Evolutionary conservation across 2,797 vertebrate species (phyloP).

Genomic region (Sciurus carolinensis): DNA sequence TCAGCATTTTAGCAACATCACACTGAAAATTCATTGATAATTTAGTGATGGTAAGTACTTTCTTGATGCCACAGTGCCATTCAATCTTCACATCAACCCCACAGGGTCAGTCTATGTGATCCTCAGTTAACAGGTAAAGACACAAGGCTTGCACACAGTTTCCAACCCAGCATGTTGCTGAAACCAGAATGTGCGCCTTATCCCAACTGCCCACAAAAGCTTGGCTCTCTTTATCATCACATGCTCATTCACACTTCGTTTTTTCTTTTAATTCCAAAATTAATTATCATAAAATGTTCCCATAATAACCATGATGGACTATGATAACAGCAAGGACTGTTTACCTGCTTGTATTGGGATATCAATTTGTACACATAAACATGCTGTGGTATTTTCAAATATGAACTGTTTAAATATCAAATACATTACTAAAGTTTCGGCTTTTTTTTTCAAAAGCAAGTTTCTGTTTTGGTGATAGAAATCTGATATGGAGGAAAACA

Average conservation of each 20-base stretch:
- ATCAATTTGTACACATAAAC: not conserved
- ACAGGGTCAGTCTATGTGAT: too few relatives aligned
- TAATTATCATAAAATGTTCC: not conserved
- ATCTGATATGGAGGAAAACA: constrained; percentile 2
- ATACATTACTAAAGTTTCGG: not conserved
- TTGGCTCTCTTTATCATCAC: not conserved
- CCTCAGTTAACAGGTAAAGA: not conserved
- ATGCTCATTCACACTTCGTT: not conserved
- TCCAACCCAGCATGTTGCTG: not conserved
- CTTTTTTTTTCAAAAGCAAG: not conserved
- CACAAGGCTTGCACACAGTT: not conserved
- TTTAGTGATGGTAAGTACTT: not conserved
- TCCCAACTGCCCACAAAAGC: not conserved
- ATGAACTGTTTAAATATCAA: constrained; percentile 17
- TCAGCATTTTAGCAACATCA: not conserved
- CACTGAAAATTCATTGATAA: not conserved
- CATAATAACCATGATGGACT: not conserved
- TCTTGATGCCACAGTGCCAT: not conserved
- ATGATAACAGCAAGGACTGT: not conserved
- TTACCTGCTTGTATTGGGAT: not conserved
- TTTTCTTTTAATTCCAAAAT: constrained; percentile 6
- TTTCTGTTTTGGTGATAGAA: not conserved
- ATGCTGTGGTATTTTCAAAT: not conserved
- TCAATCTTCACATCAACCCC: not conserved
- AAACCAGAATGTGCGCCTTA: not conserved